Conservation (phyloP, 2,888 invertebrate genomes). For the Drosophila merina region DNA sequence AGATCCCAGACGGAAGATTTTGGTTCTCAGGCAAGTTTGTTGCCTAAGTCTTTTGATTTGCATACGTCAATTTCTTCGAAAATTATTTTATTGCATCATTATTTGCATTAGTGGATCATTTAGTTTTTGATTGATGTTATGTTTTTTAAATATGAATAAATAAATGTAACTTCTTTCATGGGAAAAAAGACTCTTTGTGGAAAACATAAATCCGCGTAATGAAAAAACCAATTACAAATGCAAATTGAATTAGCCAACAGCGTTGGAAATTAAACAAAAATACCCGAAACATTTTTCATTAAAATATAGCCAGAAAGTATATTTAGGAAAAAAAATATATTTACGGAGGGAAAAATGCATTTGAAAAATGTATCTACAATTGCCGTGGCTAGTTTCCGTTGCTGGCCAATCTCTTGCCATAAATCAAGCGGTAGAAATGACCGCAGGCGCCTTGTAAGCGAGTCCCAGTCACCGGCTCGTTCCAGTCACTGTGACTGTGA, state of each 20-base stretch:
- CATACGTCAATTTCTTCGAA: neutral
- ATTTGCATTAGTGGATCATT: neutral
- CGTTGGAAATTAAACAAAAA: conserved; percentile 37
- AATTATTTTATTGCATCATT: too few relatives aligned
- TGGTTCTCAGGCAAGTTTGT: conserved; percentile 54
- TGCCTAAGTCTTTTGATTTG: conserved; percentile 63
- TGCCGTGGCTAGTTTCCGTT: conserved; percentile 47
- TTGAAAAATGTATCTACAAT: conserved; percentile 63
- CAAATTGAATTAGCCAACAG: conserved; percentile 50
- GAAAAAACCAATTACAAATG: conserved; percentile 51
- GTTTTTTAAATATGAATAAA: neutral
- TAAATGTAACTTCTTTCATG: neutral
- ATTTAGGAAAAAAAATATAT: conserved; percentile 25
- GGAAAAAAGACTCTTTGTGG: neutral
- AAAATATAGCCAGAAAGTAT: conserved; percentile 40
- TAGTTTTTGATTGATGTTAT: neutral
- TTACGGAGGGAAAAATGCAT: conserved; percentile 49
- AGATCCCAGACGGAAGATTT: conserved; percentile 33
- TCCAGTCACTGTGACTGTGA: conserved; percentile 66
- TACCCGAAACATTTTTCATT: conserved; percentile 47
- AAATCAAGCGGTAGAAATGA: conserved; percentile 74
- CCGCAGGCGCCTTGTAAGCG: conserved; percentile 78
- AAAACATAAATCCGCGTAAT: neutral
- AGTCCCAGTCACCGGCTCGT: conserved; percentile 71
- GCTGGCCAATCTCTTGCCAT: conserved; percentile 74